Percentiles rank a stretch among this genome's conserved stretches.
These are phyloP conservation scores for Cantharis flavilabris DNA, from an alignment of 2,888 invertebrate species.

Conservation along the genomic window DNA sequence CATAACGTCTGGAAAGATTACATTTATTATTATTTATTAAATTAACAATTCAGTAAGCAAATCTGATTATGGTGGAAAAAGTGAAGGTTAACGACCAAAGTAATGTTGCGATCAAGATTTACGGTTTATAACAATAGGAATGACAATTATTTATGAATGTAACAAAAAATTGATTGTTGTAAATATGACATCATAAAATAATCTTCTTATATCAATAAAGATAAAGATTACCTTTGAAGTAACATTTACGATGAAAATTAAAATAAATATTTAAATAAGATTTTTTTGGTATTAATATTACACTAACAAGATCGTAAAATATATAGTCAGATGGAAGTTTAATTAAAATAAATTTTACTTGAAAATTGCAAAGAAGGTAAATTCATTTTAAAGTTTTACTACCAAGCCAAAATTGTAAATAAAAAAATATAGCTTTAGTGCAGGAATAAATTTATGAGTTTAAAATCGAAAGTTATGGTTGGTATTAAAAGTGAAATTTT, in stretches of 20 bases:
- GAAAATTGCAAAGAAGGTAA: not conserved
- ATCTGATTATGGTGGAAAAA: not conserved
- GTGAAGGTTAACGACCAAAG: not conserved
- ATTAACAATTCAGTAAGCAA: not conserved
- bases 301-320: not conserved
- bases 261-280: not conserved
- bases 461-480: no score
- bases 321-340: not conserved
- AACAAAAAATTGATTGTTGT: not conserved
- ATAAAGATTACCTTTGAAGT: not conserved
- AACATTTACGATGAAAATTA: not conserved
- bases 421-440: no score
- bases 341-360: not conserved
- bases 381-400: not conserved
- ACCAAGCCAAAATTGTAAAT: not conserved
- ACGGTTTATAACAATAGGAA: not conserved
- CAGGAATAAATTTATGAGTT: no score
- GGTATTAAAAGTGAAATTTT: no score
- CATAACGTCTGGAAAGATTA: not conserved
- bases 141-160: not conserved
- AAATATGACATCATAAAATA: not conserved
- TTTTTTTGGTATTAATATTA: not conserved
- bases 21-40: not conserved
- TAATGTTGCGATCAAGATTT: not conserved
- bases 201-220: not conserved